These are phyloP conservation scores for Calonectris borealis DNA, from an alignment of 2,113 vertebrate genomes.

Conservation along the genomic window DNA sequence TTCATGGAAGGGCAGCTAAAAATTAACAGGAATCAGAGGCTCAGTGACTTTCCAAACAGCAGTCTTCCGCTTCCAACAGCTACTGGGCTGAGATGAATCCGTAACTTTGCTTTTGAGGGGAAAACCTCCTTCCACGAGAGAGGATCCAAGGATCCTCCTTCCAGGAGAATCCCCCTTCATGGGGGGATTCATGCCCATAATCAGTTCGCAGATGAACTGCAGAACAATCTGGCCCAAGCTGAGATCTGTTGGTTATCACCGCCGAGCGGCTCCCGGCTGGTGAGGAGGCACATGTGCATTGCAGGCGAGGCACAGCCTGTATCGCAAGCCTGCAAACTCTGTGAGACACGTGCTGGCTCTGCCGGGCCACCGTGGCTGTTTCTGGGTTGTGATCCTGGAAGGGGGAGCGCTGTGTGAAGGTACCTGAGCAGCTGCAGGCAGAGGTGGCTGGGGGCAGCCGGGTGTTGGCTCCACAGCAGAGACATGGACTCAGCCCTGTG, in stretches of 20 bases:
- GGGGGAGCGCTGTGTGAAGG: background rate
- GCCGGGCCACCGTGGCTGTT: background rate
- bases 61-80: background rate
- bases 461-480: background rate
- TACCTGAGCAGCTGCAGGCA: background rate
- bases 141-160: background rate
- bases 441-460: background rate
- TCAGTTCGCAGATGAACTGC: background rate
- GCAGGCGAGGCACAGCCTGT: background rate
- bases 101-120: background rate
- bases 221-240: background rate
- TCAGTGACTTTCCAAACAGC: background rate
- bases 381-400: background rate
- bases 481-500: no score
- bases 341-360: background rate
- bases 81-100: background rate
- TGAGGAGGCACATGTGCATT: background rate
- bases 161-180: background rate
- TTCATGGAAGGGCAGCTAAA: background rate
- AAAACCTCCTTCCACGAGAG: background rate
- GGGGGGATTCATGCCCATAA: background rate
- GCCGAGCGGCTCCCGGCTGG: accelerated
- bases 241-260: background rate
- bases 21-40: background rate
- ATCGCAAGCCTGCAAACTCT: background rate